These are phyloP conservation scores for Eupithecia vulgata DNA, from an alignment of 2,888 invertebrate species.

Conservation along the genomic window DNA sequence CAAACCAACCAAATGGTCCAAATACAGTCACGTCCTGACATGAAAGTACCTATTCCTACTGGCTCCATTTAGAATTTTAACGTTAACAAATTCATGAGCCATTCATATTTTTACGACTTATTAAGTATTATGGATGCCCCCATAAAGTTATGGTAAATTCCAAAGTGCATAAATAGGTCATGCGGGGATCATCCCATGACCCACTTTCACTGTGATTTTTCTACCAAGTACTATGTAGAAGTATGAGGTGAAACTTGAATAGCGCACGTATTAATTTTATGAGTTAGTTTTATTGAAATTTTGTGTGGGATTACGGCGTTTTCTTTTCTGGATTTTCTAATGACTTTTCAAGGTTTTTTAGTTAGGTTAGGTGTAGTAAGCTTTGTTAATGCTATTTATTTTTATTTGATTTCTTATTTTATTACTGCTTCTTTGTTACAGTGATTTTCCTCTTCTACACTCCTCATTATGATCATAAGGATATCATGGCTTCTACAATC, in stretches of 20 bases:
- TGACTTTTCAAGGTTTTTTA: neutral
- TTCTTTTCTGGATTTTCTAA: constrained; percentile 23
- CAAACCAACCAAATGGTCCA: constrained; percentile 30
- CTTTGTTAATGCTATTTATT: neutral
- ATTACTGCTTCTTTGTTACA: constrained; percentile 58
- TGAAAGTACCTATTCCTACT: constrained; percentile 24
- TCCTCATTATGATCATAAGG: constrained; percentile 73
- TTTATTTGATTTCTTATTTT: neutral
- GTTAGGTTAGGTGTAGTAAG: neutral
- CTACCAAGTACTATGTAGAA: constrained; percentile 34
- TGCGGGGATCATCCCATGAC: constrained; percentile 54
- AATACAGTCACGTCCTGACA: constrained; percentile 29
- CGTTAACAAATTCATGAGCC: constrained; percentile 19
- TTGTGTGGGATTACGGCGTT: constrained; percentile 21
- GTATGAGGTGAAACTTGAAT: constrained; percentile 27
- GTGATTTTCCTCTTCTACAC: constrained; percentile 55
- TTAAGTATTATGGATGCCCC: constrained; percentile 37
- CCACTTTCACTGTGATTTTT: constrained; percentile 66
- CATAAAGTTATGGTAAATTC: constrained; percentile 46
- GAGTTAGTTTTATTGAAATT: constrained; percentile 28
- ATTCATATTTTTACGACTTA: constrained; percentile 43
- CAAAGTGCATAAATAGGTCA: constrained; percentile 49
- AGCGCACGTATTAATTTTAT: constrained; percentile 28
- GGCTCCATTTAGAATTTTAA: constrained; percentile 15
- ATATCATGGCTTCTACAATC: constrained; percentile 71